A percentile compares a stretch with the other conserved stretches of the same genome.
Conservation (phyloP, 1,140 invertebrate genomes). For the Leguminivora glycinivorella region DNA sequence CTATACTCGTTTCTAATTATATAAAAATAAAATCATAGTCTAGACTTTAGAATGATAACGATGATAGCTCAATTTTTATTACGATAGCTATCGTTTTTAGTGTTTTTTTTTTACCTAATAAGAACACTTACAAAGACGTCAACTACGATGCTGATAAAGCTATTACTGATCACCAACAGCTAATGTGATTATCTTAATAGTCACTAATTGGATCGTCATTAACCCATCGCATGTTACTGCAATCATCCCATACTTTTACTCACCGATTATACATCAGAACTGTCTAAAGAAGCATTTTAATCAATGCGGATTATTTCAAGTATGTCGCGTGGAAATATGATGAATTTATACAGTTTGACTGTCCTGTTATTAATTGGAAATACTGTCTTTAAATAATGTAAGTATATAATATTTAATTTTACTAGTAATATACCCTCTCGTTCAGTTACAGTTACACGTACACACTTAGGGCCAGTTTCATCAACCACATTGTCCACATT, state of each 20-base stretch:
- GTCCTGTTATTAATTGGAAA: not conserved
- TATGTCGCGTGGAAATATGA: constrained; percentile 10
- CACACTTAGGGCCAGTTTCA: no score
- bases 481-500: no score
- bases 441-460: no score
- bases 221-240: not conserved
- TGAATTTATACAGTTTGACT: not conserved
- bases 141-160: not conserved
- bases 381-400: not conserved
- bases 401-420: no score
- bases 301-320: constrained; percentile 11
- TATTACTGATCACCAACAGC: not conserved
- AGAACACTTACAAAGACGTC: constrained; percentile 12
- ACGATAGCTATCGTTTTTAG: no score
- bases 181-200: constrained; percentile 13
- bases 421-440: no score
- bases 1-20: no score
- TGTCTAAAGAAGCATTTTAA: constrained; percentile 32
- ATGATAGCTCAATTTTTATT: no score
- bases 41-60: no score
- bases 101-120: not conserved
- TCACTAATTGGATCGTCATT: not conserved
- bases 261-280: not conserved
- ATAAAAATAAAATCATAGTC: no score
- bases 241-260: constrained; percentile 7